phyloP scores from a whole-genome alignment of 2,113 vertebrate species.

The Ageneiosus marmoratus region DNA sequence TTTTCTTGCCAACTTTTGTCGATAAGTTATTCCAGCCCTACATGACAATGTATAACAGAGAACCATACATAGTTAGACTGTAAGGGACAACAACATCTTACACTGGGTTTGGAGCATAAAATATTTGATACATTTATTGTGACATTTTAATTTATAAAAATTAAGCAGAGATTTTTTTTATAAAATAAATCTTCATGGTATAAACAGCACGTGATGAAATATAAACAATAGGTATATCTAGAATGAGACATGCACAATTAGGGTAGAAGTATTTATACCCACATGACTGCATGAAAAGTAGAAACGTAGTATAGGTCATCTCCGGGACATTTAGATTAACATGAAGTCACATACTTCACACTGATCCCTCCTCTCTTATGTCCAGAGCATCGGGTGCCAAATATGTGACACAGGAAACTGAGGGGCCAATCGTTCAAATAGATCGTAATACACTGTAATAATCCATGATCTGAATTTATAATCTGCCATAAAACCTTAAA shows the following conservation, averaged over 20 bases:
- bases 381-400: constrained; percentile 37
- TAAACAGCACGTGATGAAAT: background rate
- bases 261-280: background rate
- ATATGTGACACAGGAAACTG: constrained; percentile 43
- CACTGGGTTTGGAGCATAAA: background rate
- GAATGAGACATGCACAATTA: background rate
- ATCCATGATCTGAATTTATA: constrained; percentile 40
- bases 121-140: background rate
- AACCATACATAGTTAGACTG: background rate
- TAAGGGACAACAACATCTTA: background rate
- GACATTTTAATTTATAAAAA: too few relatives aligned
- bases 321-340: constrained; percentile 35
- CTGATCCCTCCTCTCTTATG: constrained; percentile 38
- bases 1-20: too few relatives aligned
- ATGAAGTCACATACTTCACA: constrained; percentile 37
- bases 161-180: background rate
- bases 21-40: background rate
- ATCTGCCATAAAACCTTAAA: constrained; percentile 49
- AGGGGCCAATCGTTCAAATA: constrained; percentile 41
- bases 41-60: too few relatives aligned
- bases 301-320: constrained; percentile 27
- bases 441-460: constrained; percentile 42
- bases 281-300: background rate
- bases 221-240: background rate
- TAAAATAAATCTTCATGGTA: background rate